These are phyloP conservation scores for Cetoscarus ocellatus DNA, from an alignment of 2,797 vertebrate species.

Conservation along the genomic window DNA sequence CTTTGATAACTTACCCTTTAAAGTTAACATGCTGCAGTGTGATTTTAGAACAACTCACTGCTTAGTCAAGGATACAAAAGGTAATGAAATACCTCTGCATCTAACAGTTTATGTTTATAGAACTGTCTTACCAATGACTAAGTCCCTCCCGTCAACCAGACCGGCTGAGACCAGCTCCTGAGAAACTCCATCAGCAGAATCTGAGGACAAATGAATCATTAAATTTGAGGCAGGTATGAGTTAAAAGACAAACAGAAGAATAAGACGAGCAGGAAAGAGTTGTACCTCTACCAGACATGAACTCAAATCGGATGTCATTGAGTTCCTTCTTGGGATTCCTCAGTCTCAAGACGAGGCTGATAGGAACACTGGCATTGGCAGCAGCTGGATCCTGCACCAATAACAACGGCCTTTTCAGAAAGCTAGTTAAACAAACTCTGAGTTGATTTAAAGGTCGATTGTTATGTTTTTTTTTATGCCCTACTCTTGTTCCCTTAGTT, in stretches of 20 bases:
- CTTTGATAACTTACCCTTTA: no score
- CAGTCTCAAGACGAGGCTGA: constrained; percentile 94
- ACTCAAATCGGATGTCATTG: constrained; percentile 96
- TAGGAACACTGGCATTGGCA: constrained; percentile 83
- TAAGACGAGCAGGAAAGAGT: background rate
- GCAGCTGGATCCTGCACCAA: constrained; percentile 63
- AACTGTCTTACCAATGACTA: constrained; percentile 87
- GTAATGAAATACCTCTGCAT: no score
- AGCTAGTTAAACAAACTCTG: no score
- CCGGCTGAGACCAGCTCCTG: constrained; percentile 96
- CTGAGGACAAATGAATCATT: constrained; percentile 71
- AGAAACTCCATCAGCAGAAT: constrained; percentile 95
- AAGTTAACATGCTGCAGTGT: no score
- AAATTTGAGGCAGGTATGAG: background rate
- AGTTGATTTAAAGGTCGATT: no score
- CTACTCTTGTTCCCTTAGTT: background rate
- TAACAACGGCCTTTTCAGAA: background rate
- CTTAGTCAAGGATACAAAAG: no score
- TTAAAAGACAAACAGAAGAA: background rate
- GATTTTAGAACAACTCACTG: no score
- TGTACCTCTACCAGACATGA: constrained; percentile 94
- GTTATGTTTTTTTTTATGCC: no score
- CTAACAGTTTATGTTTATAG: background rate
- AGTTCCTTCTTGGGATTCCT: constrained; percentile 96
- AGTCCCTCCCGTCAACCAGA: constrained; percentile 93